A percentile compares a stretch with the other conserved stretches of the same genome.
Evolutionary conservation across 2,113 vertebrate genomes (phyloP).

Genomic region (Xiphorhynchus elegans): DNA sequence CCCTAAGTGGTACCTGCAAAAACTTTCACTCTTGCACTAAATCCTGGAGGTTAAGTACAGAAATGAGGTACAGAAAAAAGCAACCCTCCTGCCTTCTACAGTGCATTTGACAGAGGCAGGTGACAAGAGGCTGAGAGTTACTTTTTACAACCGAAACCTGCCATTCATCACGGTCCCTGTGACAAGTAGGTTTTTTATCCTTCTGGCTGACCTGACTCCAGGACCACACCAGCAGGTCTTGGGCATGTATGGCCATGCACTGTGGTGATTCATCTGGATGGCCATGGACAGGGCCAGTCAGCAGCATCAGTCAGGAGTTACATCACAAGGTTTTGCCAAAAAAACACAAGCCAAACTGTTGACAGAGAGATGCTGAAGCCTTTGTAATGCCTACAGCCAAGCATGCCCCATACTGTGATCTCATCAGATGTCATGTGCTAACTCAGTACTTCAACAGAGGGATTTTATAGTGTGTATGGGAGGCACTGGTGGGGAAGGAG

Average conservation of each 20-base stretch:
- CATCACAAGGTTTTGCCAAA: background rate
- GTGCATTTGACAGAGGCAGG: background rate
- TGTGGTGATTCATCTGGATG: background rate
- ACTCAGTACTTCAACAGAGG: background rate
- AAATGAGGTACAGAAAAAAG: background rate
- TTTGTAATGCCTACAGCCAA: background rate
- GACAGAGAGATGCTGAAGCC: background rate
- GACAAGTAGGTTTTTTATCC: background rate
- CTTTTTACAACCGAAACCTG: background rate
- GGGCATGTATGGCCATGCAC: rapidly evolving
- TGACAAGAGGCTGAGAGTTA: background rate
- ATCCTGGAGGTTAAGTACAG: background rate
- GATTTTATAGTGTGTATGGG: background rate
- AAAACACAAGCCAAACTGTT: background rate
- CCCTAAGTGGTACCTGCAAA: background rate
- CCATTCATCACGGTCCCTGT: background rate
- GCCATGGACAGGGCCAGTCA: background rate
- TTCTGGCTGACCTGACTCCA: background rate
- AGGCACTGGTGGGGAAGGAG: background rate
- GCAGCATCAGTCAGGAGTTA: background rate
- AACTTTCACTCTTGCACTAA: background rate
- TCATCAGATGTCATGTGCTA: background rate
- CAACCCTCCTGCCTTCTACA: background rate
- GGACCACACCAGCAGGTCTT: background rate
- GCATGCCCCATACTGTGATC: background rate